These are phyloP conservation scores for Drosophila auraria DNA, from an alignment of 1,140 invertebrate species.

Conservation along the genomic window DNA sequence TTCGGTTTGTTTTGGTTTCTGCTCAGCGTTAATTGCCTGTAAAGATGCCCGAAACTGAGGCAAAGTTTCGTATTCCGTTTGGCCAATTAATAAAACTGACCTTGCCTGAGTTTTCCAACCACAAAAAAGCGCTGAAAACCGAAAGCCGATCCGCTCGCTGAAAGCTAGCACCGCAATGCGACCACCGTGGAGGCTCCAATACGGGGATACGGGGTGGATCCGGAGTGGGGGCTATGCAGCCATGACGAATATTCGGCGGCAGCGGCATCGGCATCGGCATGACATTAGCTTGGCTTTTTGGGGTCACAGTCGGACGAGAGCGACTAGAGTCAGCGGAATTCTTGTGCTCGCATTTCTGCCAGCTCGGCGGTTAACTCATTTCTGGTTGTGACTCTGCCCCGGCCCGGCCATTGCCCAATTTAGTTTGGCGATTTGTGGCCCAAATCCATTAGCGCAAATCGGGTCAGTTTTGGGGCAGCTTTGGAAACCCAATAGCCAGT, in stretches of 20 bases:
- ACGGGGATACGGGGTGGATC: slow-evolving; percentile 7
- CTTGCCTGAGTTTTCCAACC: slow-evolving; percentile 71
- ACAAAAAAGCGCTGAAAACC: slow-evolving; percentile 42
- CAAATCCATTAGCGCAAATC: slow-evolving; percentile 47
- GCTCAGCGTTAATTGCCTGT: slow-evolving; percentile 76
- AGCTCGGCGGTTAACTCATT: slow-evolving; percentile 58
- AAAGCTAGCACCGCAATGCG: slow-evolving; percentile 46
- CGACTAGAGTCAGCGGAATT: slow-evolving; percentile 67
- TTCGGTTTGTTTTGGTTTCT: slow-evolving; percentile 43
- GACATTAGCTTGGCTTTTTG: slow-evolving; percentile 79
- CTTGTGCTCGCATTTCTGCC: slow-evolving; percentile 61
- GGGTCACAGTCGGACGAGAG: slow-evolving; percentile 65
- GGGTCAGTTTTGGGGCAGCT: slow-evolving; percentile 36
- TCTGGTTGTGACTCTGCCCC: slow-evolving; percentile 46
- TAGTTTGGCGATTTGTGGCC: slow-evolving; percentile 51
- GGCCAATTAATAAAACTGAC: slow-evolving; percentile 81
- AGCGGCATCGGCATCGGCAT: slow-evolving; percentile 57
- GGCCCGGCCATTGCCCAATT: slow-evolving; percentile 63
- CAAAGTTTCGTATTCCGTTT: slow-evolving; percentile 42
- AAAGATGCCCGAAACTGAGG: slow-evolving; percentile 71
- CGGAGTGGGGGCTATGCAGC: slow-evolving; percentile 62
- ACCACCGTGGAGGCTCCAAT: slow-evolving; percentile 32
- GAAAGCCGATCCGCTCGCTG: slow-evolving; percentile 58
- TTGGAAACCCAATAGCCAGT: slow-evolving; percentile 49
- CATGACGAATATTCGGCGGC: slow-evolving; percentile 80